Evolutionary conservation across 2,888 invertebrate species (phyloP).

Genomic region (Desoria tigrina): DNA sequence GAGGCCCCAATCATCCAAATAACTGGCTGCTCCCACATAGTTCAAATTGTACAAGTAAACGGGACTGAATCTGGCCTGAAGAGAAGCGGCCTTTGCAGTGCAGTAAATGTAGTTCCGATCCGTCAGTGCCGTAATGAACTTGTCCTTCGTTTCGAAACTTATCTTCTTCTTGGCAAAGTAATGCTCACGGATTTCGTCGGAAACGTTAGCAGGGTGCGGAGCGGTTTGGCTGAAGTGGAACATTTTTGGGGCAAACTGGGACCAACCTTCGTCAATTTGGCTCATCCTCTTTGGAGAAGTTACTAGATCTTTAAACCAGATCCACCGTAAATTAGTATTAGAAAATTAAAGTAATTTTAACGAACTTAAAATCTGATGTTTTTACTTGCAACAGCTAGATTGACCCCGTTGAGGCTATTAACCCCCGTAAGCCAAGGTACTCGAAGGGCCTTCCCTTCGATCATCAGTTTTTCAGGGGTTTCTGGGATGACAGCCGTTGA

Average conservation of each 20-base stretch:
- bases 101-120: slow-evolving; percentile 41
- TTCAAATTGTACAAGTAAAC: slow-evolving; percentile 39
- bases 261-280: slow-evolving; percentile 36
- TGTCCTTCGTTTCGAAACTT: slow-evolving; percentile 26
- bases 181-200: slow-evolving; percentile 33
- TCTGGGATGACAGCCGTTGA: slow-evolving; percentile 34
- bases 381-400: slow-evolving; percentile 29
- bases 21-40: slow-evolving; percentile 21
- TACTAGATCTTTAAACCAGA: slow-evolving; percentile 15
- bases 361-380: no score
- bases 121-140: slow-evolving; percentile 32
- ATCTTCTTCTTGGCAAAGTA: slow-evolving; percentile 36
- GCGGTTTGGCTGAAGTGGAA: slow-evolving; percentile 41
- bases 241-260: slow-evolving; percentile 32
- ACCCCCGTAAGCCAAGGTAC: slow-evolving; percentile 40
- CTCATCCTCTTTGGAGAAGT: slow-evolving; percentile 28
- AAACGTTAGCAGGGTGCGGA: slow-evolving; percentile 23
- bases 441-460: slow-evolving; percentile 27
- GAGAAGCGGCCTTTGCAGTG: slow-evolving; percentile 30
- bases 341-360: no score
- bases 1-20: slow-evolving; percentile 34
- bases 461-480: slow-evolving; percentile 34
- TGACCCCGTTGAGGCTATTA: slow-evolving; percentile 37
- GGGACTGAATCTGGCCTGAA: slow-evolving; percentile 27
- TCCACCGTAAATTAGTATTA: not conserved